Evolutionary conservation across 2,888 invertebrate genomes (phyloP), one percentile per base, ranked within the genome.

Genomic region (Drosophila quasianomalipes): DNA sequence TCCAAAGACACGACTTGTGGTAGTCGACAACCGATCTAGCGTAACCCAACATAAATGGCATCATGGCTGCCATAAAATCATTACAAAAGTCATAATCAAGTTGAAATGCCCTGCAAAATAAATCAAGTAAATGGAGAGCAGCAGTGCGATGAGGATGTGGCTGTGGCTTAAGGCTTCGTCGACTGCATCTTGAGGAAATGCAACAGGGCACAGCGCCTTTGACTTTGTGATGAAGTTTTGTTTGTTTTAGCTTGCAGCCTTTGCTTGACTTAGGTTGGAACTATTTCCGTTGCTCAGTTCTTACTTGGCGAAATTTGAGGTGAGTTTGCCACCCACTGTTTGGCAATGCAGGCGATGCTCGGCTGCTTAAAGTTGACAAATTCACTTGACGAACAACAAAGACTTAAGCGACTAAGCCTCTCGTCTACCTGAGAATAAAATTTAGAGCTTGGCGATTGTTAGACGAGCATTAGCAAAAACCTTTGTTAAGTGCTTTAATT

Each of bases 201-300:
- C 68, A 70, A 47, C 63, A 53, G 74, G 54, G 35, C 41, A 49
- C 64, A 12, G 59, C 57, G 71, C 74, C 80, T 79, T 80, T 77
- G 83, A 83, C 78, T 83, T 83, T 81, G 69, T 72, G 68, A 37
- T 66, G 60, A 70, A 83, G 67, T 83, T 83, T 71, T 62, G 44
- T 61, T 71, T 60, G 57, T 63, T 68, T 63, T 5, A 41, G 22
- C 59, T 72, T 39, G 53, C 51, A 31, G 68, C 44, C 31, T 1
- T 1, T 62, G 64, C 16, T 41, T 73, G 52, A 31, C 69, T 70
- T 52, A 70, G 77, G 74, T 76, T 57, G 57, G n/a, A 68, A 73
- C 68, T 71, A 82, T 73, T 82, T 80, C 60, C 73, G 68, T 62
- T 65, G 75, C 68, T 75, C 70, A 51, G 51, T 73, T 67, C 69